Evolutionary conservation across 1,140 invertebrate genomes (phyloP).

Genomic region (Liolophura sinensis): DNA sequence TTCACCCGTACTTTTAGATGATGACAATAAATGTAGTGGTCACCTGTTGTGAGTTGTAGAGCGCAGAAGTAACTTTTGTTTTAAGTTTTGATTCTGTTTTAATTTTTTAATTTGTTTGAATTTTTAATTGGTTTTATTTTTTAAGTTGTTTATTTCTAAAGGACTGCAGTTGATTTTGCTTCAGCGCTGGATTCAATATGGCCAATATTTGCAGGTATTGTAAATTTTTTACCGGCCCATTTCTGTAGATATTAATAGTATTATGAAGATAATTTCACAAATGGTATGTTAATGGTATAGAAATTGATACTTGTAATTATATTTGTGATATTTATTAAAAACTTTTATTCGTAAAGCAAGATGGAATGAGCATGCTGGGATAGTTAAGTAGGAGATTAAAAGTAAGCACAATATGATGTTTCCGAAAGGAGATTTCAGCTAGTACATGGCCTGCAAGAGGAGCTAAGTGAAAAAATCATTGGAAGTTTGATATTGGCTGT

Average conservation of each 20-base stretch:
- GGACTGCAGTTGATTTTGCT: conserved; percentile 53
- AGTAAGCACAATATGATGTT: not conserved
- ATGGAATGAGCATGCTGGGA: no score
- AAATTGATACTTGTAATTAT: no score
- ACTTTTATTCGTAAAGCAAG: no score
- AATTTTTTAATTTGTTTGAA: not conserved
- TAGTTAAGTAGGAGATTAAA: no score
- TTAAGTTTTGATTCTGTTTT: not conserved
- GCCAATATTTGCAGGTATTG: conserved; percentile 53
- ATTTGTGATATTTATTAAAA: no score
- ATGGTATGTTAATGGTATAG: not conserved
- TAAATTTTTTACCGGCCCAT: not conserved
- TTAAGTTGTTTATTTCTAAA: conserved; percentile 22
- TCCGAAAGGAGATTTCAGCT: not conserved
- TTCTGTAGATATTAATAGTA: no score
- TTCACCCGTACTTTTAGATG: no score
- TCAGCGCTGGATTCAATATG: conserved; percentile 54
- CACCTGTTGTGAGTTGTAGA: not conserved
- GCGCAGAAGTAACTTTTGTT: not conserved
- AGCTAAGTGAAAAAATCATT: conserved; percentile 2
- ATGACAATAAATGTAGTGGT: not conserved
- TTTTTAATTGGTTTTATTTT: not conserved
- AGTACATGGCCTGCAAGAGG: not conserved
- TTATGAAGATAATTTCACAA: not conserved
- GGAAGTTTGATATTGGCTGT: not conserved